Base-by-base conservation (phyloP, 2,113 vertebrate species). In the Chunga burmeisteri region DNA sequence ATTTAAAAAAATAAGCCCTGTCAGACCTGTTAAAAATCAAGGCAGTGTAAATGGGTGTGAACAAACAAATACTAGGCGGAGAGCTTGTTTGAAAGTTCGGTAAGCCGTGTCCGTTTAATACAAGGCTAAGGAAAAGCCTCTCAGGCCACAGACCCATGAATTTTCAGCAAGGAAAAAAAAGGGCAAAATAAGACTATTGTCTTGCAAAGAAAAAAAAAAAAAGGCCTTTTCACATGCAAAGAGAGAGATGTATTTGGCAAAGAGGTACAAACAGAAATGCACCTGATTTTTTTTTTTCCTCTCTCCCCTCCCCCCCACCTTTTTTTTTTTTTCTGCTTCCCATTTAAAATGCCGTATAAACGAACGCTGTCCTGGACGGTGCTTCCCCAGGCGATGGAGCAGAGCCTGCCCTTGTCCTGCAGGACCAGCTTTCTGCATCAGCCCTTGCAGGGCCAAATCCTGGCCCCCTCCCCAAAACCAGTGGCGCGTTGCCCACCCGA, bases 61-160 rank as follows among this genome's bases (percentile, higher is more conserved):
- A 91, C 83, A 96, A 93, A 93, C 94, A 94, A 89, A 80, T 89
- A 42, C n/a, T 72, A 91, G 86, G 42, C 81, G 70, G 68, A 91
- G 68, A 87, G 77, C 83, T 86, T 81, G 65, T 88, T 52, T 89
- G 66, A 68, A 94, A 95, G 84, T 95, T 96, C 86, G 63, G 74
- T 72, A 90, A 92, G 49, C 81, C 0, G 0, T 70, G 78, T 89
- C 93, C 66, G 20, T 95, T 95, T 92, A 75, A 87, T 87, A 53
- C 59, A 68, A 56, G 36, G 63, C 85, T 86, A 85, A 66, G 71
- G 66, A 95, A 93, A 93, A 65, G 38, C 83, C 75, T 85, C 36
- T 65, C 49, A 58, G 49, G 77, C 86, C 77, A 58, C 42, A 89
- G 78, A 88, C 46, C 34, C 4, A 11, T 82, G 83, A 75, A 85